phyloP scores from a whole-genome alignment of 2,113 vertebrate genomes.

The Gulo gulo region DNA sequence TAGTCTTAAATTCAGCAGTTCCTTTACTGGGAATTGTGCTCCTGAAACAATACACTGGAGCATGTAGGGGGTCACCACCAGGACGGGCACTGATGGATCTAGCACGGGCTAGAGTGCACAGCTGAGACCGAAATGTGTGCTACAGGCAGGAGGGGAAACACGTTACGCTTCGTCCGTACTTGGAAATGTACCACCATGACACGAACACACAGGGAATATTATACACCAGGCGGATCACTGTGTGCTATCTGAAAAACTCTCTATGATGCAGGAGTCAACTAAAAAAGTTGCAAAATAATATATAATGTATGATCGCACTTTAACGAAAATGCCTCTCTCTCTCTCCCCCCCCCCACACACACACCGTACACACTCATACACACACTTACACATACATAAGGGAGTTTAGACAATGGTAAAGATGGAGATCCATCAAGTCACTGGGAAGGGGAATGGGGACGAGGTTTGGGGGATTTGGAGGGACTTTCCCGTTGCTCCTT shows the following conservation, averaged over 20 bases:
- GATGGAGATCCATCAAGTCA: background rate
- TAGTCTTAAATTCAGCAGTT: background rate
- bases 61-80: background rate
- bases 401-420: background rate
- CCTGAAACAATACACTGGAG: background rate
- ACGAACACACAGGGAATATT: background rate
- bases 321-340: background rate
- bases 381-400: background rate
- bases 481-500: background rate
- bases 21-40: background rate
- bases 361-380: background rate
- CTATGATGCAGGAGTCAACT: background rate
- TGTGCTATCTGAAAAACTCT: background rate
- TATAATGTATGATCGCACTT: background rate
- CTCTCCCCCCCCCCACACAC: background rate
- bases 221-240: background rate
- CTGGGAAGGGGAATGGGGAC: background rate
- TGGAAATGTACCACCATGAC: background rate
- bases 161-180: background rate
- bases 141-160: background rate
- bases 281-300: background rate
- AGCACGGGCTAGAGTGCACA: background rate
- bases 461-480: background rate
- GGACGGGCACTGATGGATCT: fast-evolving
- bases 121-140: background rate